Evolutionary conservation across 2,888 invertebrate species (phyloP), one percentile per base, ranked within the genome.

Genomic region (Leptodirus hochenwartii): DNA sequence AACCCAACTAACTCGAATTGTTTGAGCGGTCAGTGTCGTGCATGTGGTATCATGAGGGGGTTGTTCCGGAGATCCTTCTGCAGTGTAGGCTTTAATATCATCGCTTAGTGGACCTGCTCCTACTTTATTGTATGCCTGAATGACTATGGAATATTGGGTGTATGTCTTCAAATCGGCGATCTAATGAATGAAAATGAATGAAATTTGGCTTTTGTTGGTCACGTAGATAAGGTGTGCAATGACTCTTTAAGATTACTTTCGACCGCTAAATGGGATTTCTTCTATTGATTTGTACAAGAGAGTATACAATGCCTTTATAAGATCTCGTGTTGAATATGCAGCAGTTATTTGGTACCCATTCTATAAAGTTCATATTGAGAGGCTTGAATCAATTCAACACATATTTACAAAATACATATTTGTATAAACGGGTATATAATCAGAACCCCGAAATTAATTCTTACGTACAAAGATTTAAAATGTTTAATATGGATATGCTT

Each of bases 101-200:
- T 78, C 77, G 25, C 87, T 84, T 47, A 82, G 70, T 0, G 91
- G 93, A 16, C 93, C 91, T 2, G 85, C 77, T 9, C 91, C 93
- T 45, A 88, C 78, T 55, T 84, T 82, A 58, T 93, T 95, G 53
- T 85, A 91, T 0, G 87, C 88, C 59, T 90, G 90, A 5, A 91
- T 85, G 12, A 91, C 88, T 13, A 91, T 80, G n/a, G 87, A 77
- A 58, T 93, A 93, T 53, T 88, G 87, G 0, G 90, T 91, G 60
- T 91, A 93, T 1, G 87, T 90, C 49, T 75, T 76, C 49, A 39
- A 48, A 40, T 47, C 51, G 6, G 47, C 43, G 29, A 43, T 41
- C 39, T 38, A 30, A 28, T 30, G n/a, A 30, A 14, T 25, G 23
- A 30, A 31, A 31, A 30, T 10, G 11, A 26, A 30, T 27, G 28